Evolutionary conservation across 2,888 invertebrate species (phyloP).

Genomic region (Adelognathus sp.): DNA sequence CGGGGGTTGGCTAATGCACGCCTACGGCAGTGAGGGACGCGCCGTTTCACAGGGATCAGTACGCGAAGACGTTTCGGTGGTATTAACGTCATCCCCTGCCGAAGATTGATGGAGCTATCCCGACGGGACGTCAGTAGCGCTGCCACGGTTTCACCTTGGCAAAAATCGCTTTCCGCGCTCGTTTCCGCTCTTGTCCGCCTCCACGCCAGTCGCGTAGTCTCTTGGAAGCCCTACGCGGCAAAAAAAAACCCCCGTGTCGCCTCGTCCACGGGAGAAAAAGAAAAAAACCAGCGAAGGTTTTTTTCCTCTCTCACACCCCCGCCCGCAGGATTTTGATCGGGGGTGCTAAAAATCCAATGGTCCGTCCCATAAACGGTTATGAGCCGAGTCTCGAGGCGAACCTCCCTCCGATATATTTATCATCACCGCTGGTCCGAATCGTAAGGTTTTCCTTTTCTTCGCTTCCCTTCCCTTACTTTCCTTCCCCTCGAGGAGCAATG

Average conservation of each 20-base stretch:
- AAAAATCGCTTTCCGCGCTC: constrained; percentile 27
- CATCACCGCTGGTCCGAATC: constrained; percentile 47
- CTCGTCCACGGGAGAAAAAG: constrained; percentile 38
- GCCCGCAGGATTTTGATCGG: constrained; percentile 7
- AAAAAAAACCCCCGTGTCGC: not conserved
- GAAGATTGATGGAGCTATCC: constrained; percentile 78
- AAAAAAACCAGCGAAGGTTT: constrained; percentile 37
- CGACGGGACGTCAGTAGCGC: constrained; percentile 62
- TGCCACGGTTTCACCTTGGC: constrained; percentile 29
- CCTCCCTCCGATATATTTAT: too few relatives aligned
- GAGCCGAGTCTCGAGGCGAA: constrained; percentile 54
- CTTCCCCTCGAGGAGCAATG: not conserved
- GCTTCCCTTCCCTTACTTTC: too few relatives aligned
- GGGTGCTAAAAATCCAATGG: constrained; percentile 46
- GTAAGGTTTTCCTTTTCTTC: not conserved
- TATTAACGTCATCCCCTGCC: constrained; percentile 78
- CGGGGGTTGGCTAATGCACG: constrained; percentile 22
- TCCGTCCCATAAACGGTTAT: constrained; percentile 62
- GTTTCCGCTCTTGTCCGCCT: not conserved
- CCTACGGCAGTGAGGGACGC: too few relatives aligned
- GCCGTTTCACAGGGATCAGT: constrained; percentile 54
- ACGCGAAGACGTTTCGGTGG: constrained; percentile 69
- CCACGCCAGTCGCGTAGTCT: constrained; percentile 12
- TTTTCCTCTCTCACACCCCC: too few relatives aligned
- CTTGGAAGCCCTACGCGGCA: not conserved